Evolutionary conservation across 2,888 invertebrate genomes (phyloP).

Genomic region (Catonia carolina): DNA sequence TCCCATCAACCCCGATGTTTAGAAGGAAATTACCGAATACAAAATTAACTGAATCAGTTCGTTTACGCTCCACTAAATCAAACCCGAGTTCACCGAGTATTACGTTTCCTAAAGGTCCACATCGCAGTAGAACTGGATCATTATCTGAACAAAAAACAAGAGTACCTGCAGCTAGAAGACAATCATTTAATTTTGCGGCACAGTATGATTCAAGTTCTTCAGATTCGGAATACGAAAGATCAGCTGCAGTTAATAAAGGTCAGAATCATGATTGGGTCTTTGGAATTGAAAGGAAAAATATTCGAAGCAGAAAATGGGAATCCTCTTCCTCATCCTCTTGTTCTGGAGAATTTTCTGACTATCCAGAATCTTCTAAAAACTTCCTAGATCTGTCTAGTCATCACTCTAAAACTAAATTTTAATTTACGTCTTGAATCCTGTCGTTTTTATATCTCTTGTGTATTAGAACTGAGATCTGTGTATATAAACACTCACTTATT

Average conservation of each 20-base stretch:
- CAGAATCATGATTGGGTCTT: conserved; percentile 13
- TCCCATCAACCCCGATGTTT: conserved; percentile 24
- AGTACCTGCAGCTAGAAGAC: conserved; percentile 20
- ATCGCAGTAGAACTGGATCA: conserved; percentile 18
- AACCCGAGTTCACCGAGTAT: conserved; percentile 24
- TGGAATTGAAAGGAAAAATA: not conserved
- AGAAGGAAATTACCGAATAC: conserved; percentile 20
- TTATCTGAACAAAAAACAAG: conserved; percentile 23
- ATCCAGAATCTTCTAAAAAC: conserved; percentile 44
- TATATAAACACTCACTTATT: too few species aligned
- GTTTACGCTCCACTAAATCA: conserved; percentile 20
- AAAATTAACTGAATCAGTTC: conserved; percentile 20
- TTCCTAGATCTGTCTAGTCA: conserved; percentile 29
- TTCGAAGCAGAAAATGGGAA: conserved; percentile 12
- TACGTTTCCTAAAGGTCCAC: conserved; percentile 16
- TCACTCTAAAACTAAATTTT: conserved; percentile 24
- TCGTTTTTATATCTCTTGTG: too few species aligned
- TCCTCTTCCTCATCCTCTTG: conserved; percentile 29
- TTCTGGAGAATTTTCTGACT: conserved; percentile 38
- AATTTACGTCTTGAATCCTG: too few species aligned
- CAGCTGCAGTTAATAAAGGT: conserved; percentile 17
- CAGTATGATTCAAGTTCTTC: conserved; percentile 41
- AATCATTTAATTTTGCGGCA: conserved; percentile 28
- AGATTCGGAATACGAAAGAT: conserved; percentile 31
- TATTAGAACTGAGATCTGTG: too few species aligned